These are phyloP conservation scores for Margaritifera margaritifera DNA, from an alignment of 2,888 invertebrate genomes.

Conservation along the genomic window DNA sequence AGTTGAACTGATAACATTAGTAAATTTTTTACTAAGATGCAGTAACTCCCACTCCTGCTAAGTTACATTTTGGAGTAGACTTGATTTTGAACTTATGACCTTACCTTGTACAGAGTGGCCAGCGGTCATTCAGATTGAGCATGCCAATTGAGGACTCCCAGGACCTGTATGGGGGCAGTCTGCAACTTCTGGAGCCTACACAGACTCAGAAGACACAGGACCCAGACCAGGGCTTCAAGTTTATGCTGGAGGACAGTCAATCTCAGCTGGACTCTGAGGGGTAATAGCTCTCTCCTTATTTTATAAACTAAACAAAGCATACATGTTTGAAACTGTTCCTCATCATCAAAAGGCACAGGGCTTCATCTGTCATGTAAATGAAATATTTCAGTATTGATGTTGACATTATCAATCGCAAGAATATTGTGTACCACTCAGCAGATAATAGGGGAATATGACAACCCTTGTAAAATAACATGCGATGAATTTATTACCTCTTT, in stretches of 20 bases:
- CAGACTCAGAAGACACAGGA: constrained; percentile 21
- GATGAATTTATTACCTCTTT: no score
- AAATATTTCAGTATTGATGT: no score
- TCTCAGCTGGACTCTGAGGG: constrained; percentile 65
- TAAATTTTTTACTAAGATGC: no score
- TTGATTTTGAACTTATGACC: neutral
- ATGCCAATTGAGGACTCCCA: constrained; percentile 60
- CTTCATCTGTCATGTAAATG: no score
- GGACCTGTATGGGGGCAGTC: constrained; percentile 47
- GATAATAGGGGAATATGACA: no score
- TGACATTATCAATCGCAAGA: no score
- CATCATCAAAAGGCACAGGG: no score
- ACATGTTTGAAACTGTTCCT: constrained; percentile 1
- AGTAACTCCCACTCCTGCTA: no score
- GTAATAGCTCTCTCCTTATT: constrained; percentile 29
- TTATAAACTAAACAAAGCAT: neutral
- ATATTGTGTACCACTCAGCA: no score
- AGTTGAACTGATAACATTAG: no score
- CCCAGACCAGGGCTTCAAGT: constrained; percentile 38
- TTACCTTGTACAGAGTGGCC: constrained; percentile 27
- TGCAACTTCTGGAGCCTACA: constrained; percentile 20
- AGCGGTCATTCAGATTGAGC: constrained; percentile 25
- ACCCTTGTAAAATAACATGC: no score
- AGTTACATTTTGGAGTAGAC: no score
- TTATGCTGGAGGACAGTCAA: constrained; percentile 50